These are phyloP conservation scores for Leptestheria dahalacensis DNA, from an alignment of 1,140 invertebrate genomes.

Conservation along the genomic window DNA sequence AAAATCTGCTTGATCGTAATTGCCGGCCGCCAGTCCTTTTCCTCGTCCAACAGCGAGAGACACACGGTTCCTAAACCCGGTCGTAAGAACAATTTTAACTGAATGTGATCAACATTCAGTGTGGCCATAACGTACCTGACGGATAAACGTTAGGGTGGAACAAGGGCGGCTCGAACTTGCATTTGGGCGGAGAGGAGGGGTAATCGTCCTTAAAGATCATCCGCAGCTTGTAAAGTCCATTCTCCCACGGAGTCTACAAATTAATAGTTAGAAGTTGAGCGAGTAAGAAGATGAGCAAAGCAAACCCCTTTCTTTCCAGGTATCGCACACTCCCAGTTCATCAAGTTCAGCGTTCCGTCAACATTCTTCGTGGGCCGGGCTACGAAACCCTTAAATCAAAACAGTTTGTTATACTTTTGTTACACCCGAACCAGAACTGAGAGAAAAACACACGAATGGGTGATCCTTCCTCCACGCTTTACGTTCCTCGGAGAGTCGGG, in stretches of 20 bases:
- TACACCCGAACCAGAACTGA: no score
- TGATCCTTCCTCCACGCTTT: slow-evolving; percentile 99
- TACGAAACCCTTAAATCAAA: slow-evolving; percentile 68
- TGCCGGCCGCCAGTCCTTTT: slow-evolving; percentile 98
- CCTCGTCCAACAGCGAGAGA: slow-evolving; percentile 91
- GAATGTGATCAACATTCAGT: no score
- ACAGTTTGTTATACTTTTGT: no score
- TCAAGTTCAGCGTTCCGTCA: slow-evolving; percentile 90
- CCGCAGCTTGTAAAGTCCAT: slow-evolving; percentile 85
- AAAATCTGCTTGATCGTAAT: slow-evolving; percentile 99
- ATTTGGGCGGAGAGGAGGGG: slow-evolving; percentile 98
- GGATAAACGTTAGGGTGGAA: slow-evolving; percentile 99
- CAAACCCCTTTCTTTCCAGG: slow-evolving; percentile 93
- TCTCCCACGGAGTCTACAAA: slow-evolving; percentile 86
- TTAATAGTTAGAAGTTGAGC: no score
- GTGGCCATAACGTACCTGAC: no score
- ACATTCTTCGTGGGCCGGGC: slow-evolving; percentile 88
- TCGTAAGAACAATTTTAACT: no score
- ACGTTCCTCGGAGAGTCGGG: slow-evolving; percentile 87
- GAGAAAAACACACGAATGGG: slow-evolving; percentile 91
- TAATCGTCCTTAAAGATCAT: slow-evolving; percentile 99
- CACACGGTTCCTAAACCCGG: slow-evolving; percentile 80
- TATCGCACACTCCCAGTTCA: slow-evolving; percentile 99
- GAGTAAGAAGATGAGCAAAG: no score
- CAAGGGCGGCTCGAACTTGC: slow-evolving; percentile 98